These are phyloP conservation scores for Diarsia dahlii DNA, from an alignment of 2,888 invertebrate genomes.

Conservation along the genomic window DNA sequence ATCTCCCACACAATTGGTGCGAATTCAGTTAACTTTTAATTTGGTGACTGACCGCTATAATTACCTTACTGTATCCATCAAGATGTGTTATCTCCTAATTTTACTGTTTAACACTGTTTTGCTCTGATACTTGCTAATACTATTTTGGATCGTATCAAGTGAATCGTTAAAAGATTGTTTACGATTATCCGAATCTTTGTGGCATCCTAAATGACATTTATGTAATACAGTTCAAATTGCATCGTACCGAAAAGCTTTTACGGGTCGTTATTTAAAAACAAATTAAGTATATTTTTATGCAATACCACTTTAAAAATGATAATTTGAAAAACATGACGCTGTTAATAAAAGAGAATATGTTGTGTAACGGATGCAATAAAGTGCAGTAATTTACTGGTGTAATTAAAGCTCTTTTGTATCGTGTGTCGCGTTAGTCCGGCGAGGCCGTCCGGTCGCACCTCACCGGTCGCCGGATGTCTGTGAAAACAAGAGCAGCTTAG, in stretches of 20 bases:
- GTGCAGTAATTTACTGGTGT: constrained; percentile 47
- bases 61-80: constrained; percentile 67
- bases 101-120: constrained; percentile 67
- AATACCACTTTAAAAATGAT: constrained; percentile 20
- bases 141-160: constrained; percentile 22
- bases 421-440: constrained; percentile 39
- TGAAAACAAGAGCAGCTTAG: constrained; percentile 57
- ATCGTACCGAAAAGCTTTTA: constrained; percentile 5
- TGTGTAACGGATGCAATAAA: constrained; percentile 40
- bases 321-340: constrained; percentile 28
- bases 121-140: constrained; percentile 63
- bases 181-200: constrained; percentile 14
- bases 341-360: constrained; percentile 43
- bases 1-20: constrained; percentile 50
- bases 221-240: constrained; percentile 19
- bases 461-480: constrained; percentile 64
- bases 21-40: constrained; percentile 62
- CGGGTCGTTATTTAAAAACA: constrained; percentile 23
- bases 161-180: constrained; percentile 15
- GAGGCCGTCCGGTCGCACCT: constrained; percentile 42
- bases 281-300: constrained; percentile 20
- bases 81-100: constrained; percentile 70
- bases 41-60: constrained; percentile 63
- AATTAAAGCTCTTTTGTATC: constrained; percentile 57
- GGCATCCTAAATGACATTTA: constrained; percentile 23